Base-by-base conservation (phyloP, 2,888 invertebrate species). In the Watsonalla binaria region DNA sequence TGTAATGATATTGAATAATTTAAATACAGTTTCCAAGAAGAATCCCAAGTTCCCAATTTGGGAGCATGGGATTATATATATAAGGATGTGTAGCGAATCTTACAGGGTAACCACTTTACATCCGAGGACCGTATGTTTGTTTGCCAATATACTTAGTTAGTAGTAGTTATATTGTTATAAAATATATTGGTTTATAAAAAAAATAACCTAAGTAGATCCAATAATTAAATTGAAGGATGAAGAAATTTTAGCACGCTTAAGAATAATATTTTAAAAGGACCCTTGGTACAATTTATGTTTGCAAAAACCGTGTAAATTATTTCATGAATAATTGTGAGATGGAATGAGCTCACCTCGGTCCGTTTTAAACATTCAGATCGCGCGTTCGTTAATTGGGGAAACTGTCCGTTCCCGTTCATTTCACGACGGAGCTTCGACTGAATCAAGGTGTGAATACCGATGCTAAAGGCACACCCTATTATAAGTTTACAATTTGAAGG, bases 351-450 rank as follows among this genome's bases (percentile, higher is more conserved):
- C 6, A 37, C 49, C 15, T 46, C 14, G 9, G n/a, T 9, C 15
- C 14, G 13, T 37, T 49, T 49, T 49, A 6, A 49, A 37, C 49
- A 49, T 49, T 49, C 49, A 15, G 5, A 49, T 14, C 9, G 49
- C 14, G 15, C 49, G 49, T 49, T 37, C 14, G 37, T 49, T 49
- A 49, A 49, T 49, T 49, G 49, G 49, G 37, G 9, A 11, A 49
- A 37, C 37, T 49, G 37, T 49, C 49, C 15, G 15, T 46, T 46
- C 46, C 13, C 8, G 6, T 15, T 46, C 46, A 46, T 46, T 46
- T 46, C 6, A 46, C 13, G 11, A 46, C 13, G 15, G 14, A 13
- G 48, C 13, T 6, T 13, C 11, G 35, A 13, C 7, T 13, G 35
- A 13, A 7, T 48, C 35, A 35, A 35, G 48, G 34, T 35, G 34